Conservation (phyloP, 1,140 invertebrate genomes). For the Tetranychus urticae region DNA sequence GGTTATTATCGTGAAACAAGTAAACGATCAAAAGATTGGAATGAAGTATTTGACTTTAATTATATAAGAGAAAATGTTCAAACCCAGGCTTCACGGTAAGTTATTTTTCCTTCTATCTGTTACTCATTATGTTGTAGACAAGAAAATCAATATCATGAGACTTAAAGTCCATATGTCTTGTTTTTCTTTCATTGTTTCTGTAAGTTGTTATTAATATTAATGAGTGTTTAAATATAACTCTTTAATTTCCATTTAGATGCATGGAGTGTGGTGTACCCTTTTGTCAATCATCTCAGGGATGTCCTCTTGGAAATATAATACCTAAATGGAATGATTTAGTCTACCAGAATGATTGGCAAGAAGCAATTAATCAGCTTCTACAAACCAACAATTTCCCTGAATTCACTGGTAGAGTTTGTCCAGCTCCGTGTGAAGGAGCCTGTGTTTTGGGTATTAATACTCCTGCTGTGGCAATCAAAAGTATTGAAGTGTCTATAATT, state of each 20-base stretch:
- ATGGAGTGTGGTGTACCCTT: constrained; percentile 99
- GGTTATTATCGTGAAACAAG: constrained; percentile 55
- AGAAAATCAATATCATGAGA: too few species aligned
- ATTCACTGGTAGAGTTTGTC: constrained; percentile 93
- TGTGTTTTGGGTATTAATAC: constrained; percentile 90
- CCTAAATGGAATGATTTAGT: constrained; percentile 97
- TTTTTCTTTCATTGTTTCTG: too few species aligned
- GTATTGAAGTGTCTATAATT: constrained; percentile 96
- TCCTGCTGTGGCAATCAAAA: constrained; percentile 92
- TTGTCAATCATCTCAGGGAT: constrained; percentile 88
- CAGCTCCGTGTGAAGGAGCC: constrained; percentile 92
- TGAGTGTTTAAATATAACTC: neutral
- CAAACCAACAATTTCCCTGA: constrained; percentile 99
- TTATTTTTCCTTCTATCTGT: neutral
- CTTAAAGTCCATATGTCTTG: too few species aligned
- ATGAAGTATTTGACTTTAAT: constrained; percentile 77
- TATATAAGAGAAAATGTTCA: constrained; percentile 63
- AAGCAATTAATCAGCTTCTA: constrained; percentile 77
- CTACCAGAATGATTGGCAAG: constrained; percentile 60
- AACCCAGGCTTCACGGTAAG: constrained; percentile 31
- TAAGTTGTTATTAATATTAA: neutral
- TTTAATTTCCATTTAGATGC: constrained; percentile 28
- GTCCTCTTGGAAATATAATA: constrained; percentile 92
- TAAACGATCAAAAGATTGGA: constrained; percentile 73
- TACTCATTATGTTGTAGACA: too few species aligned